Conservation (phyloP, 1,140 invertebrate species). For the Magallana angulata region DNA sequence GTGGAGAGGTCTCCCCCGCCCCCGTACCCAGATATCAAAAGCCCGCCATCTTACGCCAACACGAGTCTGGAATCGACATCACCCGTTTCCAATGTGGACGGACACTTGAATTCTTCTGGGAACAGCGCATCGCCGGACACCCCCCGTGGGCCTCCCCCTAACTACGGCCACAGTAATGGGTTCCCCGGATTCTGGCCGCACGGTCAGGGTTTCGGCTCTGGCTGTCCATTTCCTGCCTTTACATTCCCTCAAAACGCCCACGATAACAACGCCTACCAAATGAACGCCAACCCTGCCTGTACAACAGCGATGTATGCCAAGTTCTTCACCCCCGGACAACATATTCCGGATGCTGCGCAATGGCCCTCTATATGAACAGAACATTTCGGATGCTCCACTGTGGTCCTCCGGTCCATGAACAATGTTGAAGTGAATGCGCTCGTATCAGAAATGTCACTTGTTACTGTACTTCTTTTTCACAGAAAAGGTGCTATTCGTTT, state of each 20-base stretch:
- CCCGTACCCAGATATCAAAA: slow-evolving; percentile 27
- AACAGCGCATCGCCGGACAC: slow-evolving; percentile 43
- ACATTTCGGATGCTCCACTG: too few species aligned
- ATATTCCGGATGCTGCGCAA: neutral
- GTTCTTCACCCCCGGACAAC: neutral
- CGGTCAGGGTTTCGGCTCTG: neutral
- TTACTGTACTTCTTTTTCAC: neutral
- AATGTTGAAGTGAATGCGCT: neutral
- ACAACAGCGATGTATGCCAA: neutral
- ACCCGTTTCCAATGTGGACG: slow-evolving; percentile 38
- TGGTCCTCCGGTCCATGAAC: too few species aligned
- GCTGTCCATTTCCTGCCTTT: neutral
- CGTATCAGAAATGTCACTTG: neutral
- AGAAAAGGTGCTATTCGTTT: slow-evolving; percentile 27
- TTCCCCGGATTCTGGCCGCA: slow-evolving; percentile 35
- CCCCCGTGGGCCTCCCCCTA: neutral
- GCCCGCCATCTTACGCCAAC: slow-evolving; percentile 41
- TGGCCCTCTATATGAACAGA: neutral
- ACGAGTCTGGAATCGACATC: slow-evolving; percentile 28
- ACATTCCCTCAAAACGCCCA: neutral
- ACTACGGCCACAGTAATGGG: slow-evolving; percentile 27
- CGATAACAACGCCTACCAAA: neutral
- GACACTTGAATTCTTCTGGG: slow-evolving; percentile 22
- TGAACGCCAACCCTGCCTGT: neutral
- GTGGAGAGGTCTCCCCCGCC: slow-evolving; percentile 34